Percentiles rank a stretch among this genome's conserved stretches.
Evolutionary conservation across 1,140 invertebrate species (phyloP).

Genomic region (Aphis gossypii): DNA sequence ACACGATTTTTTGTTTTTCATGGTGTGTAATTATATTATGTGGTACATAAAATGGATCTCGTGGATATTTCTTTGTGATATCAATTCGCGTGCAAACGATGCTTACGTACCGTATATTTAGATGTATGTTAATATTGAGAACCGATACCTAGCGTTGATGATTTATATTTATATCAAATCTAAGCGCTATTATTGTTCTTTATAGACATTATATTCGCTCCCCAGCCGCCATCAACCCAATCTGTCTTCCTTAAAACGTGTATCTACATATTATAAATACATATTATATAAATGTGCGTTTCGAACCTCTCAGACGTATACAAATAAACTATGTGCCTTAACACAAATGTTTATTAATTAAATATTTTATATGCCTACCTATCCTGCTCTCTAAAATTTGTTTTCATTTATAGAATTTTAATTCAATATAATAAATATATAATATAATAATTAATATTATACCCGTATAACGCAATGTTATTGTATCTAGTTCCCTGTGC

Average conservation of each 20-base stretch:
- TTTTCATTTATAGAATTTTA: neutral
- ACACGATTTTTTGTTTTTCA: neutral
- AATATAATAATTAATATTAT: neutral
- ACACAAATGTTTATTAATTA: neutral
- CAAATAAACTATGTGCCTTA: slow-evolving; percentile 35
- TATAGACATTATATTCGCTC: neutral
- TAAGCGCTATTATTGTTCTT: neutral
- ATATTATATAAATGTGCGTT: slow-evolving; percentile 1
- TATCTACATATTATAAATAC: neutral
- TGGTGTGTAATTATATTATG: neutral
- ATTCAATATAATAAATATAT: neutral
- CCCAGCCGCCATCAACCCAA: neutral
- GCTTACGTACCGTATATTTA: neutral
- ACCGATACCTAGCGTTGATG: neutral
- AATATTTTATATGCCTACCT: neutral
- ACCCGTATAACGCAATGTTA: neutral
- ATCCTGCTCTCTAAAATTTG: neutral
- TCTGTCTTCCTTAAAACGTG: slow-evolving; percentile 26
- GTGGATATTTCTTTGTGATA: neutral
- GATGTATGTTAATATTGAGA: neutral
- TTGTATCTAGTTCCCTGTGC: neutral
- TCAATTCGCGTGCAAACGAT: neutral
- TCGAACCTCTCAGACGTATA: neutral
- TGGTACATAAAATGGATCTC: neutral
- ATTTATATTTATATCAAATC: neutral